Evolutionary conservation across 1,140 invertebrate genomes (phyloP), one percentile per base, ranked within the genome.

Genomic region (Pogonomyrmex californicus): DNA sequence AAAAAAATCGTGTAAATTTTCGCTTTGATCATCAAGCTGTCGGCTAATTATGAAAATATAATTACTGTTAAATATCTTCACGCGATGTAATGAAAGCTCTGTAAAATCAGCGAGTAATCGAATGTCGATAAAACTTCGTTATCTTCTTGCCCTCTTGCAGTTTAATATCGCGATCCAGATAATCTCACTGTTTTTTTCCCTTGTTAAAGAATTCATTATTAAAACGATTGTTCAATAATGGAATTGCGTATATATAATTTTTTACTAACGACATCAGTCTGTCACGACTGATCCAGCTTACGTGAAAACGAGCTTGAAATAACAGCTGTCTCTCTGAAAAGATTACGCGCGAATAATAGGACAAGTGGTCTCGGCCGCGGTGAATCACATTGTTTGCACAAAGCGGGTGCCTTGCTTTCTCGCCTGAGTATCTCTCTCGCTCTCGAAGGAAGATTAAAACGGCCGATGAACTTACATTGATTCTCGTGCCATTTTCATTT

Each of bases 401-500:
- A 66, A 58, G 51, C 65, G 85, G 41, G 41, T 65, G 81, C 70
- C 47, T 83, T 68, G 54, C 60, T 56, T 17, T 41, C 51, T 44
- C 85, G 58, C 47, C 76, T 23, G 77, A 76, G 49, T 47, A 33
- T 58, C 77, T 88, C 70, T 23, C 36, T 58, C 65, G 12, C 71
- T 51, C 63, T 30, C 44, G 51, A 88, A 88, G 87, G 76, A 76
- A 76, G 77, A 77, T 90, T 86, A 71, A 62, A 49, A 41, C 71
- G 58, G 77, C 33, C 41, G 54, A 86, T 83, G 41, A 79, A 70
- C 66, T 81, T 83, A 44, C 44, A 71, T 70, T 79, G 75, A 90
- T 68, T 87, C 79, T 51, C 33, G 75, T 66, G 41, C 47, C 77
- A 68, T 87, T 85, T 90, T 93, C 89, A 89, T 95, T 95, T 78